phyloP scores from a whole-genome alignment of 30 jellyfish, hydroid and myxozoan species.

The Cassiopea xamachana region DNA sequence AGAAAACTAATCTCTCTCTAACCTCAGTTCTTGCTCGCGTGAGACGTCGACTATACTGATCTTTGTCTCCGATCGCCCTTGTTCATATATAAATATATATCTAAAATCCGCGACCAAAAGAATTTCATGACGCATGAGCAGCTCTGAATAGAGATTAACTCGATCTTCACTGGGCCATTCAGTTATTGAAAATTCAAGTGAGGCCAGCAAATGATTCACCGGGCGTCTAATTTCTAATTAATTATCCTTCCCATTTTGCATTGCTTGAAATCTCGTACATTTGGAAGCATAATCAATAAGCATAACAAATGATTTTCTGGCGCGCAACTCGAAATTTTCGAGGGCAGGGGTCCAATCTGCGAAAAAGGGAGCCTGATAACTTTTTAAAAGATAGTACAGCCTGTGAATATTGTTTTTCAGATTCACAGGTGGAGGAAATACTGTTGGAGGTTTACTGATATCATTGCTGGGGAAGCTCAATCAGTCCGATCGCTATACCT shows the following conservation, averaged over 20 bases:
- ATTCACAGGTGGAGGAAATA: too few relatives aligned
- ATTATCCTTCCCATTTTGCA: neutral
- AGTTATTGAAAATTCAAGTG: neutral
- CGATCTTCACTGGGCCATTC: slow-evolving; percentile 10
- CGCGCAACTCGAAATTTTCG: too few relatives aligned
- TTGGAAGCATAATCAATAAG: neutral
- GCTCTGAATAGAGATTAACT: slow-evolving; percentile 28
- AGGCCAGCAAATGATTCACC: neutral
- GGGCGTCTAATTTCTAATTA: slow-evolving; percentile 1
- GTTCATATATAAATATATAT: slow-evolving; percentile 1
- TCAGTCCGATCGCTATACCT: too few relatives aligned
- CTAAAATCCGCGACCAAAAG: slow-evolving; percentile 12
- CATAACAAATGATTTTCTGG: too few relatives aligned
- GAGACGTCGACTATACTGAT: neutral
- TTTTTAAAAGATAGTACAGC: too few relatives aligned
- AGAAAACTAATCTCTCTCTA: neutral
- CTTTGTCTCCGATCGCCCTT: slow-evolving; percentile 1
- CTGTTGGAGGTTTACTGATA: too few relatives aligned
- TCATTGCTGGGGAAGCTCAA: too few relatives aligned
- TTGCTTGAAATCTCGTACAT: neutral
- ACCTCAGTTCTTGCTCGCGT: neutral
- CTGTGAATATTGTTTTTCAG: too few relatives aligned
- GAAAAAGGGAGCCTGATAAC: too few relatives aligned
- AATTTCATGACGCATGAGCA: slow-evolving; percentile 58
- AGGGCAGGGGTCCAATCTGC: too few relatives aligned